Percentiles rank a stretch among this genome's conserved stretches.
Conservation (phyloP, 2,888 invertebrate genomes). For the Eugnorisma glareosa region DNA sequence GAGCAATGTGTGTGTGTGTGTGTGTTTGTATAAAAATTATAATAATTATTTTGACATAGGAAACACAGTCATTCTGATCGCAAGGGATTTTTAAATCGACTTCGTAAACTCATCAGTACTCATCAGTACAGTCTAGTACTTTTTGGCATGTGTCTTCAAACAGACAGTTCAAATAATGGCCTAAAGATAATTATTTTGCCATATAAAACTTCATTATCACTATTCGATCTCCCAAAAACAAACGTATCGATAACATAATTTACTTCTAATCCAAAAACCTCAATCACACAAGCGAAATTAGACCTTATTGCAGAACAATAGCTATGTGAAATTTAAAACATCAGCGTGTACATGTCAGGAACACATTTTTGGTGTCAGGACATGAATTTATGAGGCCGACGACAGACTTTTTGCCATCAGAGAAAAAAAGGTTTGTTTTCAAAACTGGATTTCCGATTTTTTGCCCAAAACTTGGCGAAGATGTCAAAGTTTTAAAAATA, state of each 20-base stretch:
- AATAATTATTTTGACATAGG: background rate
- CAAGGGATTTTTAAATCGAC: background rate
- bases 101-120: background rate
- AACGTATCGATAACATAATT: background rate
- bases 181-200: background rate
- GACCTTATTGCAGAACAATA: slow-evolving; percentile 37
- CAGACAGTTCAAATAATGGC: background rate
- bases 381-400: slow-evolving; percentile 69
- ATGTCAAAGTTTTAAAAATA: slow-evolving; percentile 46
- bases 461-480: slow-evolving; percentile 53
- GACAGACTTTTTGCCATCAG: slow-evolving; percentile 69
- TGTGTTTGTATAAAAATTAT: background rate
- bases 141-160: background rate
- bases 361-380: slow-evolving; percentile 63
- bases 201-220: slow-evolving; percentile 7
- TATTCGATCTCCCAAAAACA: background rate
- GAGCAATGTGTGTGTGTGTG: no score
- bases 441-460: slow-evolving; percentile 69
- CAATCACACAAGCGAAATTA: slow-evolving; percentile 33
- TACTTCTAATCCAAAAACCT: background rate
- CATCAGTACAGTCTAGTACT: no score
- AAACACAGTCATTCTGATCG: background rate
- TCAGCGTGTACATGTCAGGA: slow-evolving; percentile 55
- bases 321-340: slow-evolving; percentile 49
- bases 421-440: slow-evolving; percentile 62